phyloP scores from a whole-genome alignment of 2,797 vertebrate genomes.

The Crax fasciolata region DNA sequence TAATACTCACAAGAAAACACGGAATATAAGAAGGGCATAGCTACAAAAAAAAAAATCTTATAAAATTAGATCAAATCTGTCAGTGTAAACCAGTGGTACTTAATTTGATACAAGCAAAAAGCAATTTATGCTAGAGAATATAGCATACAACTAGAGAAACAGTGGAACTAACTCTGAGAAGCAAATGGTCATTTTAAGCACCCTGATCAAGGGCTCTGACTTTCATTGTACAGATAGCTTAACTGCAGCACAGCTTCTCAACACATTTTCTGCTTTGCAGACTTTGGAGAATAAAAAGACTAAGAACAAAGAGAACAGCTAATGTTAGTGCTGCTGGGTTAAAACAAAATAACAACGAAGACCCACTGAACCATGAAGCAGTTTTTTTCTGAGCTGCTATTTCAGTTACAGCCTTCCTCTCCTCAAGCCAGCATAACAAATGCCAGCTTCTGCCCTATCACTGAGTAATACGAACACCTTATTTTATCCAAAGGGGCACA shows the following conservation, averaged over 20 bases:
- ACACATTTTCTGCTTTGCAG: conserved; percentile 7
- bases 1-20: conserved; percentile 39
- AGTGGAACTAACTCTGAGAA: conserved; percentile 7
- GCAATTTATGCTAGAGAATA: not conserved
- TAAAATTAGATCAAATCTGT: not conserved
- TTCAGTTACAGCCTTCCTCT: conserved; percentile 31
- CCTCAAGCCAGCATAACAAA: not conserved
- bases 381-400: conserved; percentile 34
- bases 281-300: conserved; percentile 19
- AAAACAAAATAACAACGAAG: conserved; percentile 44
- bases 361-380: conserved; percentile 54
- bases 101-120: not conserved
- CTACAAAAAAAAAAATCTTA: not conserved
- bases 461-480: not conserved
- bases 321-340: conserved; percentile 50
- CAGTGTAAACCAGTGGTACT: not conserved
- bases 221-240: not conserved
- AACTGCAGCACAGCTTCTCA: not conserved
- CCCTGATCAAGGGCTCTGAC: not conserved
- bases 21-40: conserved; percentile 30
- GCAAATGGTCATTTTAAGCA: not conserved
- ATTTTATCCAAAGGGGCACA: conserved; percentile 29
- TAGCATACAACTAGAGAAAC: not conserved
- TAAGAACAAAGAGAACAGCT: conserved; percentile 51
- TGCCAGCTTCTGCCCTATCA: conserved; percentile 20